Conservation (phyloP, 2,797 vertebrate species). For the Delichon dasypus region DNA sequence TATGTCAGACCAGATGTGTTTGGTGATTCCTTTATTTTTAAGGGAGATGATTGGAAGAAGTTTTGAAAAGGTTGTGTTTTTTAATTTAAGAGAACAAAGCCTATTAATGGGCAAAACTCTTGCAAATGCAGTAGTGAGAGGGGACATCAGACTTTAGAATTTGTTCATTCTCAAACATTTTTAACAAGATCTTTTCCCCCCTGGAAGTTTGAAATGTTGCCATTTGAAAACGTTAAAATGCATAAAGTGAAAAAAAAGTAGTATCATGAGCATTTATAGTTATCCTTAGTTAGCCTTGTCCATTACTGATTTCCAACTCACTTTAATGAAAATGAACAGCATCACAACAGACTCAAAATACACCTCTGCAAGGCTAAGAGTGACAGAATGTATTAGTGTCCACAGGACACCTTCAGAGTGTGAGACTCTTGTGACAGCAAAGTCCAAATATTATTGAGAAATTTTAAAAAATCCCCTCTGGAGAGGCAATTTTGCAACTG, state of each 20-base stretch:
- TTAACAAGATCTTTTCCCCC: not conserved
- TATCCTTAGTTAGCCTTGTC: not conserved
- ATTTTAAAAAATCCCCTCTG: not conserved
- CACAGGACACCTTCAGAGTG: not conserved
- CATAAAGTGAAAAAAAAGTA: not conserved
- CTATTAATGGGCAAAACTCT: not conserved
- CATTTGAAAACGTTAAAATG: not conserved
- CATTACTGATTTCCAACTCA: not conserved
- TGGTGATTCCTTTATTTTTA: not conserved
- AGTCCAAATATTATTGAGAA: not conserved
- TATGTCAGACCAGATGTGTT: not conserved
- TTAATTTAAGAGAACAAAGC: not conserved
- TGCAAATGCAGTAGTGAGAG: not conserved
- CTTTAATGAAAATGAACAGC: not conserved
- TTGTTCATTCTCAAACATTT: not conserved
- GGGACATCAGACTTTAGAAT: not conserved
- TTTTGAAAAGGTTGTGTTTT: constrained; percentile 11
- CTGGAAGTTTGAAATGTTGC: not conserved
- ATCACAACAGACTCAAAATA: not conserved
- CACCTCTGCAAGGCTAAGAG: not conserved
- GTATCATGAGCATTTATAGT: not conserved
- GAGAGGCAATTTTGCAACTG: not conserved
- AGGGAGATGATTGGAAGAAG: not conserved
- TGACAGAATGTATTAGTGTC: not conserved
- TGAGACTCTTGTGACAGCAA: not conserved